Evolutionary conservation across 2,797 vertebrate species (phyloP), one percentile per base, ranked within the genome.

Genomic region (Molossus alvarezi): DNA sequence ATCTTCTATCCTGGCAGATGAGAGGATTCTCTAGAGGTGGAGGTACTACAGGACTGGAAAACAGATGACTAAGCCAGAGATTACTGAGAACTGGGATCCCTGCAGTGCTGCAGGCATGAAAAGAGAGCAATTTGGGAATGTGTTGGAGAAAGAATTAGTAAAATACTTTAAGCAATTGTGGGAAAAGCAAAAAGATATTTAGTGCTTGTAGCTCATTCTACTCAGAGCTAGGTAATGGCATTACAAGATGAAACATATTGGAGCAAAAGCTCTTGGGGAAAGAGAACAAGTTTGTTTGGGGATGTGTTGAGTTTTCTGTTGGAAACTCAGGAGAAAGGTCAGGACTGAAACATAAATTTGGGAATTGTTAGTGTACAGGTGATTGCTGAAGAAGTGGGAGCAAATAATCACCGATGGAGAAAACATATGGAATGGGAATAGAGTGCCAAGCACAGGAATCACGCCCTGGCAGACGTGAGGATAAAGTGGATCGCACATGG

Each of bases 281-380:
- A 90, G 53, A 57, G 17, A 79, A 53, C 5, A 41, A 51, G 9
- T 75, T 62, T 60, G 9, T 87, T 51, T 65, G 75, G 65, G 64
- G 37, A n/a, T 48, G 20, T 90, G 12, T 76, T 45, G 45, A 83
- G 62, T 62, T 89, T 89, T 69, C 71, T 94, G 1, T 41, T 64
- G 76, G 51, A 79, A 96, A 91, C 45, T 80, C 67, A 20, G 9
- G 53, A 90, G 65, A 23, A 94, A 82, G 83, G 0, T 95, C 67
- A 86, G 62, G 29, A 45, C n/a, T 71, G n/a, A 79, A 90, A 90
- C 23, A 69, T 72, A 88, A 45, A 94, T 90, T 90, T 81, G 62
- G 57, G 41, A 79, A 13, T 81, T n/a, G n/a, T 84, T 90, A 67
- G 23, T 73, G 33, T 58, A 65, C 65, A 71, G 45, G 21, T 73